phyloP scores from a whole-genome alignment of 1,140 invertebrate species.

The Octopus bimaculoides region DNA sequence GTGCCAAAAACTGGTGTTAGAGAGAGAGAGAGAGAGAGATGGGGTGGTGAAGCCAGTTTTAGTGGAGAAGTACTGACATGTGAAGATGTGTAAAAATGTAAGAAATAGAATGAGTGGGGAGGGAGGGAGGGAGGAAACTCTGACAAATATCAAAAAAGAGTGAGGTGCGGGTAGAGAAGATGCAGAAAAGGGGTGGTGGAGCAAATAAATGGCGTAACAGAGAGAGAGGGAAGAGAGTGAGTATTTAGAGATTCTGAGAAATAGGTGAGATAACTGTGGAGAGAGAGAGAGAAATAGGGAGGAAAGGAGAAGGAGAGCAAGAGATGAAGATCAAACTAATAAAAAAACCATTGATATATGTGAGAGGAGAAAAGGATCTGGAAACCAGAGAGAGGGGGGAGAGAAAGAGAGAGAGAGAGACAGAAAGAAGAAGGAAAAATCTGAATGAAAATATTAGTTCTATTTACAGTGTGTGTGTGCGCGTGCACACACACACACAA shows the following conservation, averaged over 20 bases:
- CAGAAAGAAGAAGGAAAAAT: not conserved
- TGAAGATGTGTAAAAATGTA: not conserved
- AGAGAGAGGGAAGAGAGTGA: not conserved
- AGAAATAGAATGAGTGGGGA: not conserved
- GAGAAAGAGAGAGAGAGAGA: not conserved
- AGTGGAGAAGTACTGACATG: too few relatives aligned
- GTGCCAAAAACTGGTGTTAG: too few relatives aligned
- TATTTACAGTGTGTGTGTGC: not conserved
- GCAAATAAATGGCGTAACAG: not conserved
- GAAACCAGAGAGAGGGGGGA: not conserved
- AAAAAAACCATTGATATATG: not conserved
- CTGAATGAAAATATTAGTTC: not conserved
- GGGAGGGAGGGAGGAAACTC: not conserved
- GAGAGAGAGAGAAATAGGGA: conserved; percentile 12
- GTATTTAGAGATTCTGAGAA: not conserved
- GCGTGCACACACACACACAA: not conserved
- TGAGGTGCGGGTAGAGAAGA: not conserved
- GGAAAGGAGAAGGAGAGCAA: conserved; percentile 9
- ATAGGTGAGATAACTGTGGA: not conserved
- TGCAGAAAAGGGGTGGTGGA: not conserved
- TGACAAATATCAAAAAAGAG: not conserved
- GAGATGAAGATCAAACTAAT: not conserved
- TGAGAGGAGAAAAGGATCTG: not conserved
- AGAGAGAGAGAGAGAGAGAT: not conserved
- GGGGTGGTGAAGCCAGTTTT: not conserved